phyloP scores from a whole-genome alignment of 2,113 vertebrate species.

The Numenius arquata region DNA sequence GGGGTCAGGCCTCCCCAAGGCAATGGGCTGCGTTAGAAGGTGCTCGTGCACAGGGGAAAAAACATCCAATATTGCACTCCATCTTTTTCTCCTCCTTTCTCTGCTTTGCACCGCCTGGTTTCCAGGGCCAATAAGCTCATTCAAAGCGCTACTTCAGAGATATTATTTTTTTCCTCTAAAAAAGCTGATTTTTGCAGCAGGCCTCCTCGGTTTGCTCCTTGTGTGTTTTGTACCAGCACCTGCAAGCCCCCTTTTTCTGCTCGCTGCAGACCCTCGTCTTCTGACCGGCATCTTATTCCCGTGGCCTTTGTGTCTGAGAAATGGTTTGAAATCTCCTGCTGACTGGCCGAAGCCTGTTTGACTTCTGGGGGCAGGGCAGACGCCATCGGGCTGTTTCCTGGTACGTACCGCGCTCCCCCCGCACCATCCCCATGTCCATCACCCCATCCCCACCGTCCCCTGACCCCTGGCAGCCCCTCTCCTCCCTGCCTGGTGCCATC shows the following conservation, averaged over 20 bases:
- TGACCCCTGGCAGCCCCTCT: neutral
- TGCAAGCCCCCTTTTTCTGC: slow-evolving; percentile 63
- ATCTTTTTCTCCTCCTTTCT: neutral
- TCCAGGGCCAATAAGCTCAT: neutral
- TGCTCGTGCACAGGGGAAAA: neutral
- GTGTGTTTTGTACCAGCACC: neutral
- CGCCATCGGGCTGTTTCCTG: slow-evolving; percentile 83
- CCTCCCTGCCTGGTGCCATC: neutral
- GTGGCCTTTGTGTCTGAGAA: slow-evolving; percentile 99
- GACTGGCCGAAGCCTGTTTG: slow-evolving; percentile 87
- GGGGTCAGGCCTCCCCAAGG: neutral
- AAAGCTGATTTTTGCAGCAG: neutral
- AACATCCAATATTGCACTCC: rapidly evolving
- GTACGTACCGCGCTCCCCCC: slow-evolving; percentile 74
- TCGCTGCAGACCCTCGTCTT: slow-evolving; percentile 87
- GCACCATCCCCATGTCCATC: neutral
- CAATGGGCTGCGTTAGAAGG: rapidly evolving
- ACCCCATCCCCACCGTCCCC: neutral
- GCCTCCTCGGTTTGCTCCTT: neutral
- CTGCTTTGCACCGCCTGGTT: neutral
- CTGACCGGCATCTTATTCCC: slow-evolving; percentile 96
- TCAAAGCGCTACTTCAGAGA: neutral
- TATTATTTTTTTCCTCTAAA: neutral
- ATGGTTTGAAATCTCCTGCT: slow-evolving; percentile 99
- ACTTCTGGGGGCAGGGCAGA: slow-evolving; percentile 85